Base-by-base conservation (phyloP, 2,888 invertebrate genomes). In the Digitonthophagus gazella region DNA sequence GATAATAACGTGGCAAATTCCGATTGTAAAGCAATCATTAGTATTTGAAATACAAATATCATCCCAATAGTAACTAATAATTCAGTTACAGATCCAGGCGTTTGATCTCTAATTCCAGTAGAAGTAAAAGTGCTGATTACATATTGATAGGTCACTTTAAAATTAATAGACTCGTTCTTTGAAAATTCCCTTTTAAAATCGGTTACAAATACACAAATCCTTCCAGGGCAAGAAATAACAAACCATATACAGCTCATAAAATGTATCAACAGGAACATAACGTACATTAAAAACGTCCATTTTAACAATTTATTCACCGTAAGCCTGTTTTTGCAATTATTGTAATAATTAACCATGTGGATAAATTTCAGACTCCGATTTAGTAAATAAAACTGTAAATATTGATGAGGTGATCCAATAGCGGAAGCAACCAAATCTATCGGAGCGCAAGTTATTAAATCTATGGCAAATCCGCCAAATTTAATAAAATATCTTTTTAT, bases 221-320 rank as follows among this genome's bases (percentile, higher is more conserved):
- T n/a, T n/a, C n/a, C n/a, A n/a, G 69, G 66, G 55, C 69, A 69
- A 11, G 69, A 19, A 16, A 64, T 63, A 5, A 67, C 14, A 65
- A 58, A 69, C 69, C 69, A 69, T 19, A 69, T 15, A 4, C 57
- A 66, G 2, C 63, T 19, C 69, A 69, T 69, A 18, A 69, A 69
- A 19, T 69, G 67, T 3, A 69, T 67, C 5, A 67, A 57, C 14
- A 69, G 56, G 14, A 44, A 8, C 63, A 69, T 55, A 57, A 65
- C 64, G 15, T 69, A 69, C 56, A 85, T 68, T 84, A 75, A 72
- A 16, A 57, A 70, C 5, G 67, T 67, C 70, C 70, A 70, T 55
- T 67, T 67, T n/a, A 70, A 44, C 18, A 55, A 18, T 56, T 57
- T 67, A 14, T 65, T 67, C 56, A 66, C 67, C 14, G 65, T 68